Evolutionary conservation across 2,797 vertebrate species (phyloP), one percentile per base, ranked within the genome.

Genomic region (Podarcis lilfordi): DNA sequence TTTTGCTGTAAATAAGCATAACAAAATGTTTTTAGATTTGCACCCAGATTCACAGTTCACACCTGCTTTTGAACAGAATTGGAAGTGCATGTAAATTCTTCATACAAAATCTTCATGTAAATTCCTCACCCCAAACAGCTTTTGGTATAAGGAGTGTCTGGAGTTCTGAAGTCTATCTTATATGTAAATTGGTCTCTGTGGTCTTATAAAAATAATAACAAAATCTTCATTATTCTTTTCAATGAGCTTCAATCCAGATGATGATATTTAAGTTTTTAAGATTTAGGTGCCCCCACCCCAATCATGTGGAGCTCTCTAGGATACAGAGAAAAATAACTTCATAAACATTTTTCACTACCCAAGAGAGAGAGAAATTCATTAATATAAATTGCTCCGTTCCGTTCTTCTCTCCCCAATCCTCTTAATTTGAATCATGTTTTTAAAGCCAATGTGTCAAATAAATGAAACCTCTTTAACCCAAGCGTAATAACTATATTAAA

Each of bases 401-500:
- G 91, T 86, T 43, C 87, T 25, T 32, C 35, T 23, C 17, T 32
- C 13, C 59, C 80, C 80, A 86, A 68, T 91, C 66, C 40, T 80
- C 59, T 75, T 88, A 90, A 92, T 92, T 25, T 55, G 50, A 66
- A 27, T 68, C n/a, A 82, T n/a, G 69, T 80, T 74, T 85, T 93
- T 89, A 87, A 92, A 83, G 88, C 87, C 91, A 55, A 81, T 72
- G 82, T 80, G 79, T 82, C 87, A 91, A 17, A 88, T 90, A 91
- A 21, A 88, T 90, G 37, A 91, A 92, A 90, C 72, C 89, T 59
- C 61, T 72, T 55, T 69, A 91, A 86, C 21, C 32, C 37, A 81
- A 35, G 1, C 86, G 27, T 83, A 93, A 92, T 84, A 82, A 80
- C 85, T 93, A 35, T 32, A 91, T 92, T 91, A 92, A 95, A 85